These are phyloP conservation scores for Apis laboriosa DNA, from an alignment of 1,140 invertebrate species.

Conservation along the genomic window DNA sequence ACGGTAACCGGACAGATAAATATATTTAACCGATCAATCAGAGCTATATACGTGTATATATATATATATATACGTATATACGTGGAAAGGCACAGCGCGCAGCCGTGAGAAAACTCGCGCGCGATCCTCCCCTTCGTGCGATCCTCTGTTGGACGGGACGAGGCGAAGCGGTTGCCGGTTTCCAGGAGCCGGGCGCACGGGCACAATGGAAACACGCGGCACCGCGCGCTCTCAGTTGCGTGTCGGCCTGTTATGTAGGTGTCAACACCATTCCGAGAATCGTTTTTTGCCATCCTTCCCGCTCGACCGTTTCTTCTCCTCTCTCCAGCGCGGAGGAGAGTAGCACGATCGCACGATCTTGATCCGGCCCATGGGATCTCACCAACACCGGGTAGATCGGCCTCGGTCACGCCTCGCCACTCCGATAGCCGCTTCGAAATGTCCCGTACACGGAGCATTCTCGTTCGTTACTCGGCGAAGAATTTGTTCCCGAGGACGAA, in stretches of 20 bases:
- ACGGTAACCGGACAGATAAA: constrained; percentile 16
- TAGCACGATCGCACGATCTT: not conserved
- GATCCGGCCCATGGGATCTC: not conserved
- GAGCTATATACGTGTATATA: not conserved
- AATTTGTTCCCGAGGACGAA: not conserved
- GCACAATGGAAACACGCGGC: constrained; percentile 7
- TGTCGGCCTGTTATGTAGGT: constrained; percentile 63
- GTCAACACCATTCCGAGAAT: constrained; percentile 65
- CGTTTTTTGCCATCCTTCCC: constrained; percentile 44
- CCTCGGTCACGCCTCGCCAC: constrained; percentile 11
- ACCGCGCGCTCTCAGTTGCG: constrained; percentile 47
- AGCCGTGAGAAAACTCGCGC: no score
- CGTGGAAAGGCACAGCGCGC: not conserved
- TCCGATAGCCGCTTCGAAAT: not conserved
- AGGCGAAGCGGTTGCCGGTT: not conserved
- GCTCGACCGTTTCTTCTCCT: not conserved
- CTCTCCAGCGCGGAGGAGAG: not conserved
- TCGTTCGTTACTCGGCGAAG: not conserved
- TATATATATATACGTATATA: not conserved
- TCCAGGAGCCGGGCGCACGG: not conserved
- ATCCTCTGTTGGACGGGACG: not conserved
- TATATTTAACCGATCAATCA: constrained; percentile 37
- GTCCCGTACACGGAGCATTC: constrained; percentile 9
- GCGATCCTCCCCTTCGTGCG: not conserved
- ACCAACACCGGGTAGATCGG: not conserved